phyloP scores from a whole-genome alignment of 2,888 invertebrate genomes.

The Oxycera nigricornis region DNA sequence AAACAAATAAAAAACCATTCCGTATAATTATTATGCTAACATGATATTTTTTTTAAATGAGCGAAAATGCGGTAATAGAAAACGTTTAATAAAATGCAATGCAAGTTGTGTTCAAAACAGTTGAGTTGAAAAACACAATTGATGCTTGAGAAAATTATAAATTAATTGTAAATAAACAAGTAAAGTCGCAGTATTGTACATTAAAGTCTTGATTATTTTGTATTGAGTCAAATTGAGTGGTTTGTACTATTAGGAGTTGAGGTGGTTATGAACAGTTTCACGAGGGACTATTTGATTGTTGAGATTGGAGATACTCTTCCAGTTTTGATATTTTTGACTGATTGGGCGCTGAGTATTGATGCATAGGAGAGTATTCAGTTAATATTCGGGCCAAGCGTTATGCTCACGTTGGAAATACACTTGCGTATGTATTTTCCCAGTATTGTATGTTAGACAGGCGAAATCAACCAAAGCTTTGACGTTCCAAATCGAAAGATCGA shows the following conservation, averaged over 20 bases:
- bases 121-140: constrained; percentile 2
- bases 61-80: background rate
- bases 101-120: background rate
- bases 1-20: constrained; percentile 29
- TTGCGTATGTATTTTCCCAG: too few relatives aligned
- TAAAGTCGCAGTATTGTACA: constrained; percentile 35
- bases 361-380: too few relatives aligned
- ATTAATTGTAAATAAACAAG: constrained; percentile 1
- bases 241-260: constrained; percentile 1
- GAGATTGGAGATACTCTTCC: background rate
- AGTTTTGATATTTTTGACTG: too few relatives aligned
- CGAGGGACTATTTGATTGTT: background rate
- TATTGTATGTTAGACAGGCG: too few relatives aligned
- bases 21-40: constrained; percentile 23
- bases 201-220: constrained; percentile 28
- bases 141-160: constrained; percentile 17
- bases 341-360: too few relatives aligned
- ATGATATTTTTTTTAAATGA: constrained; percentile 21
- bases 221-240: constrained; percentile 10
- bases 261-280: background rate
- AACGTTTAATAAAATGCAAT: background rate
- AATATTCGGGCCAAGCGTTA: too few relatives aligned
- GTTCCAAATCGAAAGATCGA: too few relatives aligned
- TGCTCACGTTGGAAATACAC: too few relatives aligned
- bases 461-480: too few relatives aligned